A percentile compares a stretch with the other conserved stretches of the same genome.
phyloP scores from a whole-genome alignment of 2,888 invertebrate species.

The Drosophila meridionalis region DNA sequence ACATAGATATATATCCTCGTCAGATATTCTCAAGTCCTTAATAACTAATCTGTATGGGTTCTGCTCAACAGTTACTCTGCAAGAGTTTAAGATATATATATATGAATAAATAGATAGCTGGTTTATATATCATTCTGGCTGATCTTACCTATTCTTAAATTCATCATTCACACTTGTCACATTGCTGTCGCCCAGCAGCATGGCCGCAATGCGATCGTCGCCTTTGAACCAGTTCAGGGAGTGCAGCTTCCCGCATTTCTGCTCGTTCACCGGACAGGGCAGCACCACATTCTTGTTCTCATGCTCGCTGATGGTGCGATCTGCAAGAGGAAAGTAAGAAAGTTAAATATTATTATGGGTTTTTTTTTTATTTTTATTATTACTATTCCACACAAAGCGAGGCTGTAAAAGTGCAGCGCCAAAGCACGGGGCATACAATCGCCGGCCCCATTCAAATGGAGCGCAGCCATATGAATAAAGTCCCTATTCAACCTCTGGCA shows the following conservation, averaged over 20 bases:
- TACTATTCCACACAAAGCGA: slow-evolving; percentile 26
- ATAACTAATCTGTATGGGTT: slow-evolving; percentile 83
- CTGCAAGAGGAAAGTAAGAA: slow-evolving; percentile 64
- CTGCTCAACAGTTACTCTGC: slow-evolving; percentile 71
- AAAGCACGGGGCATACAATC: slow-evolving; percentile 32
- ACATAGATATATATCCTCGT: slow-evolving; percentile 92
- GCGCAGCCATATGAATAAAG: slow-evolving; percentile 62
- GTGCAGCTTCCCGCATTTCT: slow-evolving; percentile 90
- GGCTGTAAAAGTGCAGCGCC: slow-evolving; percentile 55
- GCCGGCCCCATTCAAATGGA: slow-evolving; percentile 45
- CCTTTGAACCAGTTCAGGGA: slow-evolving; percentile 93
- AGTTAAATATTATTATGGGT: slow-evolving; percentile 30
- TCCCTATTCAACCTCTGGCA: slow-evolving; percentile 41
- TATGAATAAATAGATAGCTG: background rate
- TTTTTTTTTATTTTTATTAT: slow-evolving; percentile 5
- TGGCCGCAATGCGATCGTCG: slow-evolving; percentile 85
- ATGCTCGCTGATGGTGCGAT: slow-evolving; percentile 83
- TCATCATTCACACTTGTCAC: slow-evolving; percentile 83
- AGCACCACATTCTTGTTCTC: slow-evolving; percentile 86
- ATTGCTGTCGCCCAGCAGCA: slow-evolving; percentile 84
- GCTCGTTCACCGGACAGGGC: slow-evolving; percentile 89
- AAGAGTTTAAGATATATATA: slow-evolving; percentile 1
- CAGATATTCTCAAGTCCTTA: slow-evolving; percentile 87
- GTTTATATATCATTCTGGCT: too few relatives aligned
- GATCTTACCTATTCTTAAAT: slow-evolving; percentile 83